Conservation (phyloP, 23 tunicate species). For the Trididemnum nubilum region DNA sequence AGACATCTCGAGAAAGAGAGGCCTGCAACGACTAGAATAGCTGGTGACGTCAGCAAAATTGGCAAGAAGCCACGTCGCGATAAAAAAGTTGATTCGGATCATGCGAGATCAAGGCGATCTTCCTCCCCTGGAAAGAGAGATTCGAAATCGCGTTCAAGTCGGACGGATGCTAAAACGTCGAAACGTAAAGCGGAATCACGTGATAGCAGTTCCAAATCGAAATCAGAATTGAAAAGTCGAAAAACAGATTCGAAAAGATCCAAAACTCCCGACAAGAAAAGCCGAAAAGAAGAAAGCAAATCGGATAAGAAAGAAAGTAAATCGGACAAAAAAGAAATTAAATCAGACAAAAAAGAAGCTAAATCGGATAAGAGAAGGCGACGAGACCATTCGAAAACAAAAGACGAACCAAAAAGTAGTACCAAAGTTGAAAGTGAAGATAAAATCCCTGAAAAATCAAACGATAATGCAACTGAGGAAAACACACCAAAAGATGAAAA, state of each 20-base stretch:
- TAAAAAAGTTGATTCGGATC: background rate
- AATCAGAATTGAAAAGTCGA: background rate
- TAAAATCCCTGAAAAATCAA: background rate
- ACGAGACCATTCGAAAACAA: too few relatives aligned
- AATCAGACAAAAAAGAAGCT: background rate
- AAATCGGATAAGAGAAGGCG: background rate
- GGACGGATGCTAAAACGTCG: background rate
- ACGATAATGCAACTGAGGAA: background rate
- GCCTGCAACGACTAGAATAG: background rate
- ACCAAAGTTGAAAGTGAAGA: background rate
- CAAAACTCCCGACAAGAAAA: background rate
- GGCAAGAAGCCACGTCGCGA: conserved; percentile 40
- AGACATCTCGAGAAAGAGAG: background rate
- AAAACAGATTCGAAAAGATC: background rate
- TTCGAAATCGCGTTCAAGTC: conserved; percentile 22
- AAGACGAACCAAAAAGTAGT: background rate
- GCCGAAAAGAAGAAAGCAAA: background rate
- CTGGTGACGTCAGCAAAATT: conserved; percentile 29
- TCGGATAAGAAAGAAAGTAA: background rate
- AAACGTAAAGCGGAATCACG: conserved; percentile 23
- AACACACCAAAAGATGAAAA: background rate
- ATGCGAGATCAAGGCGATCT: background rate
- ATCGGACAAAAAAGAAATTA: conserved; percentile 3
- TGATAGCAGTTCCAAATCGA: background rate
- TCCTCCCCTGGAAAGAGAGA: conserved; percentile 6